Base-by-base conservation (phyloP, 2,113 vertebrate species). In the Otolemur garnettii region DNA sequence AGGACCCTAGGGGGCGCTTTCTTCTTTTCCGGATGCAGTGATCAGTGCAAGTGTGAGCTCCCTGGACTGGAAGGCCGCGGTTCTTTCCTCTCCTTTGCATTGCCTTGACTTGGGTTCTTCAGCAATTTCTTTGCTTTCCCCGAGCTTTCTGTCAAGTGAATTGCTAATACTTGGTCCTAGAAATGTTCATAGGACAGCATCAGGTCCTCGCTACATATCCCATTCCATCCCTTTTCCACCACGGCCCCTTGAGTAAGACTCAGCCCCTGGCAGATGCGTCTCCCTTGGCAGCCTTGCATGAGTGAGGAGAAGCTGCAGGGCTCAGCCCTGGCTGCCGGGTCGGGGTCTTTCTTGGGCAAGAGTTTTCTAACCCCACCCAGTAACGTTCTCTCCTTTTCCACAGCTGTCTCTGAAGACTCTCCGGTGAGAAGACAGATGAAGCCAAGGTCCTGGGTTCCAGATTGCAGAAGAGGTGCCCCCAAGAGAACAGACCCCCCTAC, bases 321-420 rank as follows among this genome's bases (percentile, higher is more conserved):
- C n/a, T 35, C 64, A 9, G 38, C 1, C 59, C 10, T 0, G 2
- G 55, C 18, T 8, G 74, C 24, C 7, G 7, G 42, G 24, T 7
- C 17, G 11, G 12, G 22, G 87, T 50, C 13, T 28, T 77, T 17
- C 21, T 7, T 22, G 64, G 10, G 22, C 24, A 28, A 4, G 68
- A 3, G 17, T 74, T 57, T 89, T 77, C 53, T 45, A 30, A 26
- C 18, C 13, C 18, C 53, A 28, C 57, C 42, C 21, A 15, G 22
- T 35, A 50, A 83, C 33, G 19, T 18, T 68, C 35, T 60, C 6
- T 30, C 7, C 0, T 96, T 97, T 95, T 83, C 97, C 96, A 59
- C 98, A 99, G 99, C 97, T 97, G 98, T 98, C 82, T 94, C 98
- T 92, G 98, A 98, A 98, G 98, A 98, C 57, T 97, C 98, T 96